These are phyloP conservation scores for Polia nebulosa DNA, from an alignment of 2,888 invertebrate genomes.

Conservation along the genomic window DNA sequence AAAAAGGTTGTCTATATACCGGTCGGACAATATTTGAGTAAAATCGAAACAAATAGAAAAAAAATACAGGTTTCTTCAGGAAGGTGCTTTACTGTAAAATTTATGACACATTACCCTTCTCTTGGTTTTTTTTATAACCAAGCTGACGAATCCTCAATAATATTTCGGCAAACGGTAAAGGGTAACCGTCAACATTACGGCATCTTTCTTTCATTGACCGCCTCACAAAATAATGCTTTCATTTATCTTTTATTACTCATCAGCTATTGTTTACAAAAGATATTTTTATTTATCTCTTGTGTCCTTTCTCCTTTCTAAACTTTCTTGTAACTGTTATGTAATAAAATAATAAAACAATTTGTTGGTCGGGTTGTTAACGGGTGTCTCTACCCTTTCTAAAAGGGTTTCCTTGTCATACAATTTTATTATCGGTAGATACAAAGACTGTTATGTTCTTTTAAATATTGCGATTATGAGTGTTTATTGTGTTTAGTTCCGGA, in stretches of 20 bases:
- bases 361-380: constrained; percentile 18
- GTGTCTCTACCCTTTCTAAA: constrained; percentile 31
- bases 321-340: constrained; percentile 40
- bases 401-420: constrained; percentile 49
- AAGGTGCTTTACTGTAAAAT: too few species aligned
- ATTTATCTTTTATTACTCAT: constrained; percentile 14
- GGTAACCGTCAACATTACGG: neutral
- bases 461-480: neutral
- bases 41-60: too few species aligned
- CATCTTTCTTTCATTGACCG: neutral
- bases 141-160: neutral
- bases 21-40: too few species aligned
- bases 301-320: constrained; percentile 17
- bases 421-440: constrained; percentile 17
- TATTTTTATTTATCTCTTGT: constrained; percentile 16
- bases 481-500: neutral
- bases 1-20: too few species aligned
- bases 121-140: too few species aligned
- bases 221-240: constrained; percentile 13
- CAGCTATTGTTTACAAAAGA: constrained; percentile 13
- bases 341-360: constrained; percentile 43
- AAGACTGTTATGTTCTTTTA: constrained; percentile 3
- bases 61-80: too few species aligned
- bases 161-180: constrained; percentile 11
- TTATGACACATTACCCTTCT: too few species aligned